Evolutionary conservation across 2,888 invertebrate genomes (phyloP).

Genomic region (Ophonus ardosiacus): DNA sequence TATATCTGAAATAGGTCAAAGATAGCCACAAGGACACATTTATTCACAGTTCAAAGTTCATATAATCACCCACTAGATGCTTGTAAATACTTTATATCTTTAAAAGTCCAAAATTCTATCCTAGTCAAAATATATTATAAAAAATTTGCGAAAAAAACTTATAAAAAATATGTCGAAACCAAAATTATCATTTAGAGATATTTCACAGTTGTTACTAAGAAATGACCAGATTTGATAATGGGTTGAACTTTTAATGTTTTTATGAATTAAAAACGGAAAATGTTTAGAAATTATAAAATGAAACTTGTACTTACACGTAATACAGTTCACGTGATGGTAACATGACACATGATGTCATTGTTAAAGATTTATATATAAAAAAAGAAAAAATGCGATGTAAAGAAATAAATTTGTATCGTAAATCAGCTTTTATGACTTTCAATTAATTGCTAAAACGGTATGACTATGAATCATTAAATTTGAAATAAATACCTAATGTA

Average conservation of each 20-base stretch:
- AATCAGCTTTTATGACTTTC: no score
- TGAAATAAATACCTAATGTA: no score
- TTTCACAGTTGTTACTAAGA: background rate
- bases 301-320: background rate
- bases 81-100: no score
- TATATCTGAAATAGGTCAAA: slow-evolving; percentile 14
- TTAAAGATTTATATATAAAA: background rate
- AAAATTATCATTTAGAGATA: background rate
- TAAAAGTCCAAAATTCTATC: no score
- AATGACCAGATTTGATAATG: background rate
- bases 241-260: background rate
- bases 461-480: no score
- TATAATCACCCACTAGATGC: background rate
- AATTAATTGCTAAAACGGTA: no score
- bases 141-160: background rate
- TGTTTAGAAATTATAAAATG: background rate
- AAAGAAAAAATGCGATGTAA: background rate
- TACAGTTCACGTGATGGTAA: background rate
- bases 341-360: background rate
- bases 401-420: background rate
- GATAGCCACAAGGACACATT: background rate
- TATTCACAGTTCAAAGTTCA: background rate
- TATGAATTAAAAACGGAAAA: background rate
- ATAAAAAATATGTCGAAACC: background rate
- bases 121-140: background rate